Conservation (phyloP, 1,140 invertebrate species). For the Sipha flava region DNA sequence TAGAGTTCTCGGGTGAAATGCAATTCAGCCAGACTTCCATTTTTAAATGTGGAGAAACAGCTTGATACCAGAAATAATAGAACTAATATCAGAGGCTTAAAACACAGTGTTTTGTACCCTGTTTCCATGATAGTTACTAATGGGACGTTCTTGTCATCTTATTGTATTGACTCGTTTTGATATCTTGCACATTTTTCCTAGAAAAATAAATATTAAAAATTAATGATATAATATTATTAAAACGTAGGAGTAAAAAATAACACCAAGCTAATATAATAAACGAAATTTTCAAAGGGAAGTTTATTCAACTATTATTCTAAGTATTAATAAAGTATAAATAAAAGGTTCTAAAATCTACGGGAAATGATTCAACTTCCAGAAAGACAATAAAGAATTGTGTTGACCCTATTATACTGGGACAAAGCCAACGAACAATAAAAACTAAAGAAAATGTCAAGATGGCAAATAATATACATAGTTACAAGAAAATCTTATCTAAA, state of each 20-base stretch:
- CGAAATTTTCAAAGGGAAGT: no score
- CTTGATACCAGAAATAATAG: background rate
- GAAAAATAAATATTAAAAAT: background rate
- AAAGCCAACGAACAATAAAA: background rate
- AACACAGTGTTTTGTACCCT: background rate
- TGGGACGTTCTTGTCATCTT: background rate
- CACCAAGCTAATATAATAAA: no score
- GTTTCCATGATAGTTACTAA: background rate
- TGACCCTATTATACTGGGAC: background rate
- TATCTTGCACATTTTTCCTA: background rate
- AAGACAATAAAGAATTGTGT: background rate
- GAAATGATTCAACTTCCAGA: background rate
- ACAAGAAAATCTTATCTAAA: background rate
- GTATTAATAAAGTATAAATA: background rate
- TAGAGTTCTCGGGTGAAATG: constrained; percentile 67
- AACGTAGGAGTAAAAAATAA: background rate
- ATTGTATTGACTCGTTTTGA: background rate
- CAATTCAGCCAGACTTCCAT: constrained; percentile 41
- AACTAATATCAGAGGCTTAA: background rate
- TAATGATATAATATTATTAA: background rate
- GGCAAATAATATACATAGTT: background rate
- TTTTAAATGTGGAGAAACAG: background rate
- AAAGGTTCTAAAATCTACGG: background rate
- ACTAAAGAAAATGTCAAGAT: background rate
- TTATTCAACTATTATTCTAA: background rate